Evolutionary conservation across 2,797 vertebrate genomes (phyloP).

Genomic region (Acropternis orthonyx): DNA sequence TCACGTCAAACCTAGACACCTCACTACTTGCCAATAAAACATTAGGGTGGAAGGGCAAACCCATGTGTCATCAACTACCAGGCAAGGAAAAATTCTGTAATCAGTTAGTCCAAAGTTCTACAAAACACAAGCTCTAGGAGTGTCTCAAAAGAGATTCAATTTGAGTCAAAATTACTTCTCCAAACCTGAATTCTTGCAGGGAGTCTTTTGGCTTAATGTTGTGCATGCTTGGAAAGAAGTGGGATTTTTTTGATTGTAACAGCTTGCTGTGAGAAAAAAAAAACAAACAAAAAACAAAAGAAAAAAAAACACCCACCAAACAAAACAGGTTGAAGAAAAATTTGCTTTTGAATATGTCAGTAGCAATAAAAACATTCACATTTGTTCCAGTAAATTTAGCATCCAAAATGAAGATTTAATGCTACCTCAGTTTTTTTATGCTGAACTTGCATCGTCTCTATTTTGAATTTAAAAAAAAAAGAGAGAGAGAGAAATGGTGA

Average conservation of each 20-base stretch:
- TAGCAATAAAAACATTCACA: background rate
- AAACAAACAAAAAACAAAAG: background rate
- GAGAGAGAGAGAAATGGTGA: background rate
- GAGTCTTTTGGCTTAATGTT: background rate
- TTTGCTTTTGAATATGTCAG: background rate
- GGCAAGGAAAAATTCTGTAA: background rate
- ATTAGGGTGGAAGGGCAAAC: background rate
- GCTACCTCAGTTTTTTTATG: background rate
- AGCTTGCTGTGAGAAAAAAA: background rate
- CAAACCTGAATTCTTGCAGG: background rate
- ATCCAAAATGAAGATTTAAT: background rate
- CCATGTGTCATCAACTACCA: background rate
- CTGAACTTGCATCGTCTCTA: background rate
- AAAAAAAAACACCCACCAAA: background rate
- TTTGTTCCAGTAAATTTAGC: conserved; percentile 13
- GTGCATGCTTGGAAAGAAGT: background rate
- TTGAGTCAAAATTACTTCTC: background rate
- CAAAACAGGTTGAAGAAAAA: background rate
- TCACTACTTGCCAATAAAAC: background rate
- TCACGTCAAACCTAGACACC: background rate
- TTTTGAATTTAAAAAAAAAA: background rate
- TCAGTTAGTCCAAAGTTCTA: background rate
- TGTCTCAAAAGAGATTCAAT: background rate
- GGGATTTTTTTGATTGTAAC: background rate
- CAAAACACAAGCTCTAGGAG: background rate